Evolutionary conservation across 2,113 vertebrate genomes (phyloP).

Genomic region (Cynocephalus volans): DNA sequence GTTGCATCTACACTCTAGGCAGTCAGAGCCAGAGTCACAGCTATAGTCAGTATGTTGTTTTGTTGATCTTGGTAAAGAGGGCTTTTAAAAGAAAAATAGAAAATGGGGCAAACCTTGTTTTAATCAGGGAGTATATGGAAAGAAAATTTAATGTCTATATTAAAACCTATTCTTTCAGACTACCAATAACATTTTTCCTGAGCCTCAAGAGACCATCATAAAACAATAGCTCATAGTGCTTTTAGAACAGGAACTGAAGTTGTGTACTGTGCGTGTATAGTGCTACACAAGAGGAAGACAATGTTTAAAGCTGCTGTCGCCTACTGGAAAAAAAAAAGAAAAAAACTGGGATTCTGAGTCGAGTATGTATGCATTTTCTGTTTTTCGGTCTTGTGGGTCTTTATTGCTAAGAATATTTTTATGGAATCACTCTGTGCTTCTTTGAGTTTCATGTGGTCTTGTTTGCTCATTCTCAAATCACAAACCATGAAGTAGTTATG

Average conservation of each 20-base stretch:
- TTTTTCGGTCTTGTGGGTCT: conserved; percentile 73
- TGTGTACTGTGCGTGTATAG: background rate
- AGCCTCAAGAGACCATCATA: conserved; percentile 64
- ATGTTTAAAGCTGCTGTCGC: conserved; percentile 15
- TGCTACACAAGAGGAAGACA: background rate
- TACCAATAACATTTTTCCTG: conserved; percentile 72
- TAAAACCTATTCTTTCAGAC: conserved; percentile 80
- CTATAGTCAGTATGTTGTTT: background rate
- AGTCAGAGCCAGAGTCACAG: background rate
- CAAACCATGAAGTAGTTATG: conserved; percentile 70
- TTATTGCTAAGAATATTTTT: conserved; percentile 74
- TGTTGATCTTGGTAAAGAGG: conserved; percentile 31
- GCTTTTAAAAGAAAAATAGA: conserved; percentile 62
- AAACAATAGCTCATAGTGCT: conserved; percentile 36
- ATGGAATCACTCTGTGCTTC: conserved; percentile 64
- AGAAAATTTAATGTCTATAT: conserved; percentile 78
- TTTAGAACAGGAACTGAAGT: conserved; percentile 40
- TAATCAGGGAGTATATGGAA: conserved; percentile 81
- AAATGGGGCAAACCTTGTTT: conserved; percentile 82
- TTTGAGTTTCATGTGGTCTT: conserved; percentile 70
- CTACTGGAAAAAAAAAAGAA: background rate
- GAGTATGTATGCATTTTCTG: conserved; percentile 74
- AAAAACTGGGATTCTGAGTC: conserved; percentile 41
- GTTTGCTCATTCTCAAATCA: conserved; percentile 73
- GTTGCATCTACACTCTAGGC: background rate